Conservation (phyloP, 2,888 invertebrate genomes). For the Brenthis ino region DNA sequence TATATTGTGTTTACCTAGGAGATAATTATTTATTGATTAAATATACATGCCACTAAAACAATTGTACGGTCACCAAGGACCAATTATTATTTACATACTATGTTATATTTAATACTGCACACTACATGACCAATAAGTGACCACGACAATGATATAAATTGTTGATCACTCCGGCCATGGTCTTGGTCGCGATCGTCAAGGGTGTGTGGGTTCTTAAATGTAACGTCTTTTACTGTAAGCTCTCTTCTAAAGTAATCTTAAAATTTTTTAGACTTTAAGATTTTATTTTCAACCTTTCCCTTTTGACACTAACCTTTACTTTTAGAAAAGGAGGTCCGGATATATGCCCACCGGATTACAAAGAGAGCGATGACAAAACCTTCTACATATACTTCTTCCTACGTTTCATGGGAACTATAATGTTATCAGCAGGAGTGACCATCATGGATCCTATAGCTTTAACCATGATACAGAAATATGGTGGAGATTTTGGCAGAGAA, state of each 20-base stretch:
- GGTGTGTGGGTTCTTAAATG: too few relatives aligned
- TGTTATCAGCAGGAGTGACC: slow-evolving; percentile 92
- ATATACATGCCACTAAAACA: too few relatives aligned
- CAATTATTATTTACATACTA: too few relatives aligned
- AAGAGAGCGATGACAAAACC: slow-evolving; percentile 88
- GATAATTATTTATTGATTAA: slow-evolving; percentile 42
- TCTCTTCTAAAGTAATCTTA: too few relatives aligned
- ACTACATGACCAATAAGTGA: too few relatives aligned
- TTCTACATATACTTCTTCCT: slow-evolving; percentile 93
- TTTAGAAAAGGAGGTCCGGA: slow-evolving; percentile 87
- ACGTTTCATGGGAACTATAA: slow-evolving; percentile 90
- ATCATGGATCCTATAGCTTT: slow-evolving; percentile 94
- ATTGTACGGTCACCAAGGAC: too few relatives aligned
- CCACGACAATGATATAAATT: too few relatives aligned
- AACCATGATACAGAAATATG: slow-evolving; percentile 92
- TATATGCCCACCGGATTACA: slow-evolving; percentile 90
- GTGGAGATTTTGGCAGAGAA: slow-evolving; percentile 91
- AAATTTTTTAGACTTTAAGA: too few relatives aligned
- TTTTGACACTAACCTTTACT: slow-evolving; percentile 30
- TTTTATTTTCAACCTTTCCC: neutral
- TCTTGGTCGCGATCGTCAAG: too few relatives aligned
- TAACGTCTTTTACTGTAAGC: too few relatives aligned
- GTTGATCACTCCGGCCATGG: too few relatives aligned
- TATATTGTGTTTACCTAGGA: neutral
- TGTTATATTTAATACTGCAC: too few relatives aligned